Base-by-base conservation (phyloP, 1,140 invertebrate genomes). In the Leucophenga varia region DNA sequence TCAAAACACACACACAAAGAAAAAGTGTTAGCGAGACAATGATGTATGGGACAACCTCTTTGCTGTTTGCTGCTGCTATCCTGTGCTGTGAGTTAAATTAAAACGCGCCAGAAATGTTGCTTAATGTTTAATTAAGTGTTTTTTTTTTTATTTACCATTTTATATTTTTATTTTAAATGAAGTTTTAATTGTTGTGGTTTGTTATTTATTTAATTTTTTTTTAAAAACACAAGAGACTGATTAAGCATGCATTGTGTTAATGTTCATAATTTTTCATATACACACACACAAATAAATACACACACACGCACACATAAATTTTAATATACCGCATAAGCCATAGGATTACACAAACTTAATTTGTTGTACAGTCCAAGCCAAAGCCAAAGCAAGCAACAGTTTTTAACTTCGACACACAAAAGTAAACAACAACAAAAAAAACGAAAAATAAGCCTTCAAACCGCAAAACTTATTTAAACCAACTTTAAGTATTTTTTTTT, bases 71-170 rank as follows among this genome's bases (percentile, higher is more conserved):
- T n/a, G n/a, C n/a, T n/a, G n/a, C n/a, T n/a, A n/a, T n/a, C n/a
- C n/a, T n/a, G n/a, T n/a, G n/a, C n/a, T n/a, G n/a, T n/a, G n/a
- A n/a, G n/a, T n/a, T n/a, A n/a, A n/a, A n/a, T n/a, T n/a, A n/a
- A n/a, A n/a, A n/a, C n/a, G n/a, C n/a, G n/a, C n/a, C 41, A 36
- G 40, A 44, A 37, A 31, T 20, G 38, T 32, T 49, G 35, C 37
- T 34, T 53, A 46, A 49, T 38, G 30, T 42, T 32, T 37, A 40
- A 46, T 44, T 61, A 45, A 61, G 14, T 16, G 50, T 43, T 39
- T 35, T 40, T 43, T 45, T 57, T 49, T 42, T 54, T 67, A 48
- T 59, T 63, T 67, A 67, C 63, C 63, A 67, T 67, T 67, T 53
- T 59, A 41, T 22, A 6, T 14, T 31, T 43, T 43, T 38, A 25